Conservation (phyloP, 2,888 invertebrate genomes). For the Didymodactylos carnosus region DNA sequence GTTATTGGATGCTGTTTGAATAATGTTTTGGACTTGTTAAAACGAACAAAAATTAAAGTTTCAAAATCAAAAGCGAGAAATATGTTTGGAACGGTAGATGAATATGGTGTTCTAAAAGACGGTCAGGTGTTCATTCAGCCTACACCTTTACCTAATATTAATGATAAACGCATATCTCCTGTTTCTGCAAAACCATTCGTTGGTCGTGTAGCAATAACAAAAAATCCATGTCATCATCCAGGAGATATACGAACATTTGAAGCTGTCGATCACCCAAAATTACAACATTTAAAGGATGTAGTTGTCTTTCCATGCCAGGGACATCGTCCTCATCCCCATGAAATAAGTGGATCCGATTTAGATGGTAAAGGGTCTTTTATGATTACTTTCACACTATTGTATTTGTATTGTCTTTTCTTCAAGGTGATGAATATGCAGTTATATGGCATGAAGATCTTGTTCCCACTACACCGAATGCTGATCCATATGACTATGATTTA, state of each 20-base stretch:
- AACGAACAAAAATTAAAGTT: background rate
- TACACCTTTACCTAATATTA: background rate
- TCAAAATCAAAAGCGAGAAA: background rate
- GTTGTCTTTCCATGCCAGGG: background rate
- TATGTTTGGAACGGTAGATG: background rate
- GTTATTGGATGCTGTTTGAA: background rate
- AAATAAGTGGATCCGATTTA: background rate
- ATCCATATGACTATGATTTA: background rate
- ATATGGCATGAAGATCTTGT: background rate
- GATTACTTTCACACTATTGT: no score
- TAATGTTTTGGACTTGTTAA: background rate
- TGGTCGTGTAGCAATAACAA: background rate
- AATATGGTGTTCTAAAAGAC: background rate
- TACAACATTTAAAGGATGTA: background rate
- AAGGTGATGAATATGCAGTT: background rate
- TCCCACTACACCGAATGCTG: background rate
- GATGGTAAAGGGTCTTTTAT: no score
- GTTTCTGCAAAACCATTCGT: no score
- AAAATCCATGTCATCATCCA: background rate
- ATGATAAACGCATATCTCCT: no score
- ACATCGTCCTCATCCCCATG: background rate
- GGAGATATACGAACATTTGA: background rate
- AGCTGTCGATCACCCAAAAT: background rate
- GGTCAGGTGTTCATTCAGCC: background rate
- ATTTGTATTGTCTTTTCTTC: no score